phyloP scores from a whole-genome alignment of 1,140 invertebrate species.

The Drosophila virilis region DNA sequence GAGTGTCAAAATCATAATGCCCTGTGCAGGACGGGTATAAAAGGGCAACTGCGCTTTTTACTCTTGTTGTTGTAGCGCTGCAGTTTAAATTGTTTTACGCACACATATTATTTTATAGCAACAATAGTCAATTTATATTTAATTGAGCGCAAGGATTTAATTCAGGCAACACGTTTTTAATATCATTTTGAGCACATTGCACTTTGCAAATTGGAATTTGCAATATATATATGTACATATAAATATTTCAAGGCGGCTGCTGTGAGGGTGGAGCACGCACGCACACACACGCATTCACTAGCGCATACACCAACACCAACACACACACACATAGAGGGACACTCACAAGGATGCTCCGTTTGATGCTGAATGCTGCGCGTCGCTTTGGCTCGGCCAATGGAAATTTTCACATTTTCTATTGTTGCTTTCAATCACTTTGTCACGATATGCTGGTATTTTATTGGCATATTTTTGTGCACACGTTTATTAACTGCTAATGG shows the following conservation, averaged over 20 bases:
- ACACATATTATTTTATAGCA: background rate
- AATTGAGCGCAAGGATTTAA: background rate
- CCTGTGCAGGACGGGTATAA: background rate
- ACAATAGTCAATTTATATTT: too few species aligned
- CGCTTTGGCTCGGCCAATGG: slow-evolving; percentile 8
- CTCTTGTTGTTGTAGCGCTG: slow-evolving; percentile 1
- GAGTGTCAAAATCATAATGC: background rate
- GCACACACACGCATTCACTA: slow-evolving; percentile 28
- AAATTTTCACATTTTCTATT: slow-evolving; percentile 23
- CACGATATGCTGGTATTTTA: background rate
- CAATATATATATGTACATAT: slow-evolving; percentile 26
- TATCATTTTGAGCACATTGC: slow-evolving; percentile 4
- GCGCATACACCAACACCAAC: slow-evolving; percentile 31
- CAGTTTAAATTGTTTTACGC: slow-evolving; percentile 35
- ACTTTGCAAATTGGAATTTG: slow-evolving; percentile 27
- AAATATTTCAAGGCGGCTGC: slow-evolving; percentile 36
- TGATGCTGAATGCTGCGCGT: slow-evolving; percentile 44
- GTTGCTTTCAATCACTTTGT: slow-evolving; percentile 1
- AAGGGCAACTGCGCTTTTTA: background rate
- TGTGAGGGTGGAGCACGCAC: slow-evolving; percentile 39
- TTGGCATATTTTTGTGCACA: slow-evolving; percentile 2
- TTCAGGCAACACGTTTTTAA: slow-evolving; percentile 11
- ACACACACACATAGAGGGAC: slow-evolving; percentile 25
- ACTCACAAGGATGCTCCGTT: slow-evolving; percentile 63
- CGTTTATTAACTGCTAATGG: background rate